phyloP scores from a whole-genome alignment of 2,113 vertebrate species.

The Centropus unirufus region DNA sequence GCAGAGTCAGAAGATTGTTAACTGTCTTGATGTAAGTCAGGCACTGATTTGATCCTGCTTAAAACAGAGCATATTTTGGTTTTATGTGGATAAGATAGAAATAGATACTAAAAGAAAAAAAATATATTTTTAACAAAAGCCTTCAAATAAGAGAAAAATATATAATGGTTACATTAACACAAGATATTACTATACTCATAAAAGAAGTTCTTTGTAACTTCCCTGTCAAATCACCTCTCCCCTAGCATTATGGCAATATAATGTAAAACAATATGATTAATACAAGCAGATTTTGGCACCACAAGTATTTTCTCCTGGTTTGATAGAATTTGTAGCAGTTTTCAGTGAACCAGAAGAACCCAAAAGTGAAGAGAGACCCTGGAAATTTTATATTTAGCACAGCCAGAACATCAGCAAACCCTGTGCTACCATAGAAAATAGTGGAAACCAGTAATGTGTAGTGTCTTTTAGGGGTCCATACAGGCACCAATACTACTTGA shows the following conservation, averaged over 20 bases:
- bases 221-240: background rate
- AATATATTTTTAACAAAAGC: background rate
- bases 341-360: background rate
- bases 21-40: constrained; percentile 39
- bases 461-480: background rate
- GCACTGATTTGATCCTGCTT: constrained; percentile 10
- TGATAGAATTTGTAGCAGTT: background rate
- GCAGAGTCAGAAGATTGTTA: constrained; percentile 53
- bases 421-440: background rate
- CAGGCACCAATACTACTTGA: background rate
- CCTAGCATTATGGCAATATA: background rate
- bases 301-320: background rate
- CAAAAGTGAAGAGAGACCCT: background rate
- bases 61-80: background rate
- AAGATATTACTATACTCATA: background rate
- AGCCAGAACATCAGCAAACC: background rate
- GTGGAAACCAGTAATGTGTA: background rate
- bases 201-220: background rate
- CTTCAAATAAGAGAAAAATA: background rate
- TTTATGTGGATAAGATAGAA: background rate
- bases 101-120: background rate
- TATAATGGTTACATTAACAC: background rate
- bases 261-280: background rate
- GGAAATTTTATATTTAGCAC: background rate
- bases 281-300: background rate